Base-by-base conservation (phyloP, 1,140 invertebrate genomes). In the Anoplolepis gracilipes region DNA sequence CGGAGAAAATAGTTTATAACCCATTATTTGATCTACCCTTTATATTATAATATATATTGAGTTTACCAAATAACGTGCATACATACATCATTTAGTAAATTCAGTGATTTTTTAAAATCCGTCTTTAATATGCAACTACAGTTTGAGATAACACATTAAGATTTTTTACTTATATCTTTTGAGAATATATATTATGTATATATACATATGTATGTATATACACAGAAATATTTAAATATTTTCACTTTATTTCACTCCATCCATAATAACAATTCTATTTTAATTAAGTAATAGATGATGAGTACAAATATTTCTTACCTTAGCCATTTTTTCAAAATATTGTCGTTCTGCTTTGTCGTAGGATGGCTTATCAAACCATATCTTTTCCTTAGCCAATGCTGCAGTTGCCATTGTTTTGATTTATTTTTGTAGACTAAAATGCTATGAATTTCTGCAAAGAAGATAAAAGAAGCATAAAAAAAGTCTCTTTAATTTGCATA, bases 331-430 rank as follows among this genome's bases (percentile, higher is more conserved):
- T 92, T 95, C 94, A 81, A 94, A 94, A 88, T 95, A 94, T 22
- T 92, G 84, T 16, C 94, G 90, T 88, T 96, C 96, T 49, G 96
- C 96, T 93, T 94, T 95, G 65, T 96, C 96, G 90, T 94, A 96
- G 25, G 93, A 91, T 73, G 93, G 92, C 88, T 96, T 95, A 19
- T 96, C 94, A 64, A 94, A 91, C 96, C 96, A 96, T 28, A 96
- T 91, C 84, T 92, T 94, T 86, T 96, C 95, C 62, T 92, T 91
- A 76, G 93, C 87, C 64, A 95, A 86, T 85, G 93, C 90, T 49
- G 28, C 49, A 28, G 16, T 10, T 61, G 91, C 86, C 93, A 92
- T 93, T 85, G 90, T 93, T 90, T 78, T 39, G 28, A 19, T 79
- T 84, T 87, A 49, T 75, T 76, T 86, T 79, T 85, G 78, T 39